Evolutionary conservation across 2,888 invertebrate species (phyloP), one percentile per base, ranked within the genome.

Genomic region (Didymodactylos carnosus): DNA sequence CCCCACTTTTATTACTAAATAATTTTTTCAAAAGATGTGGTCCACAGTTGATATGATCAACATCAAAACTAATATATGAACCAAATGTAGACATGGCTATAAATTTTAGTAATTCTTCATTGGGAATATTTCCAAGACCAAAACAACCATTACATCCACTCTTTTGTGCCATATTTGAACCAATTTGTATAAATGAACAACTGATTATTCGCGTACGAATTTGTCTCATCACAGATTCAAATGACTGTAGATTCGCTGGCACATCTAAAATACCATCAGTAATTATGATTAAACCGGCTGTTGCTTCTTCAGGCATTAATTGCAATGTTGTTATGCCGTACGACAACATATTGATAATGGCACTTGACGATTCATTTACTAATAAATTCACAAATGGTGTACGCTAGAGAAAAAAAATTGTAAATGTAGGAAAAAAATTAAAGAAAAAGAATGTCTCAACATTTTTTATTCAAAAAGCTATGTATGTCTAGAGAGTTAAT

Each of bases 41-140:
- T 69, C 23, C 77, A 76, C 78, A 84, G 84, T 75, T 35, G 11
- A 19, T 62, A 62, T 62, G 35, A 62, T 62, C 35, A n/a, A 62
- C 35, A 62, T 62, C 35, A 62, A 62, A 62, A 62, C 35, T 16
- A 35, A 62, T 62, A 35, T 35, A 62, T 35, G 87, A 86, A 75
- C 91, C 91, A 80, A 88, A 87, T 8, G 90, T 90, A 27, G 90
- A 89, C 75, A 87, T 86, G 49, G 90, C 87, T 77, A 91, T 86
- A 81, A 90, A 90, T 79, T 88, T 86, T 83, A 91, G 86, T 73
- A 91, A 84, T 80, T 90, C 90, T 70, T 87, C 86, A 81, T 89
- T 89, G 27, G 89, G 87, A 25, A 90, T 87, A 78, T 88, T 86
- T 25, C 89, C 89, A 76, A 88, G 87, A 76, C 87, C 87, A 75